phyloP scores from a whole-genome alignment of 2,888 invertebrate genomes.

The Chironomus riparius region DNA sequence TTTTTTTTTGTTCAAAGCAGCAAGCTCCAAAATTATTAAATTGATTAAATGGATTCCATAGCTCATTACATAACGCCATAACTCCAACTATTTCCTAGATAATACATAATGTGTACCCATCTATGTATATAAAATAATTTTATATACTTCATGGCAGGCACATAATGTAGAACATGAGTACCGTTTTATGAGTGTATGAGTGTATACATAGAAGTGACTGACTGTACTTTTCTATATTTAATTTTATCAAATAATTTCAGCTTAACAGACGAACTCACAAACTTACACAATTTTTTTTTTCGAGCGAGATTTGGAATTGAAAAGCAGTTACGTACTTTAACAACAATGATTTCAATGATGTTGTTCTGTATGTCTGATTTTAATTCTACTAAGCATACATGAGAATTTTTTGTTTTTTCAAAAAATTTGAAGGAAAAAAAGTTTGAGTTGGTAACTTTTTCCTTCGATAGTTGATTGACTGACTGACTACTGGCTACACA shows the following conservation, averaged over 20 bases:
- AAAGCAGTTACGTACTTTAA: not conserved
- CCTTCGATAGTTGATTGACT: not conserved
- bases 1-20: too few relatives aligned
- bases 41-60: not conserved
- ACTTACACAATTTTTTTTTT: not conserved
- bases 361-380: too few relatives aligned
- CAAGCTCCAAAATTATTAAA: too few relatives aligned
- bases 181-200: not conserved
- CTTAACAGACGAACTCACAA: conserved; percentile 2
- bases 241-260: conserved; percentile 24
- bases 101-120: not conserved
- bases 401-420: too few relatives aligned
- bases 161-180: conserved; percentile 14
- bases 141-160: not conserved
- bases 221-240: conserved; percentile 25
- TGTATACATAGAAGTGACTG: conserved; percentile 17
- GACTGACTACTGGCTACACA: not conserved
- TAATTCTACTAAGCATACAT: too few relatives aligned
- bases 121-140: not conserved
- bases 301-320: not conserved
- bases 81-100: not conserved
- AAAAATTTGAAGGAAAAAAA: not conserved
- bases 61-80: not conserved
- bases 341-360: not conserved
- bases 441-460: not conserved